Conservation (phyloP, 2,888 invertebrate genomes). For the Taenaris catops region DNA sequence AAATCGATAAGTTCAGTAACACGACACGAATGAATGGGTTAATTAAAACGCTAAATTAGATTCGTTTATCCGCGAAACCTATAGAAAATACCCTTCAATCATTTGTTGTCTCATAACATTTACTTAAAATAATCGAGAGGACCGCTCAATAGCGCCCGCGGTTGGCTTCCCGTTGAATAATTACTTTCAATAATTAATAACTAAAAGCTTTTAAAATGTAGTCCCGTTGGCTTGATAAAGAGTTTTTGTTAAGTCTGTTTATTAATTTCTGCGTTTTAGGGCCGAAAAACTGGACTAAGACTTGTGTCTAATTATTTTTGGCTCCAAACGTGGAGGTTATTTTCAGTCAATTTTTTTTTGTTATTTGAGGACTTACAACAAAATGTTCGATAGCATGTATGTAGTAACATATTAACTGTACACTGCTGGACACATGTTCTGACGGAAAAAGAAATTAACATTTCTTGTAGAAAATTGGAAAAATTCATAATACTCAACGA, state of each 20-base stretch:
- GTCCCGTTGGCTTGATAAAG: conserved; percentile 2
- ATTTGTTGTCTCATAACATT: conserved; percentile 52
- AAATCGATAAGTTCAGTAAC: conserved; percentile 68
- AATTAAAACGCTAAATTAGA: conserved; percentile 74
- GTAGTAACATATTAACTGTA: too few species aligned
- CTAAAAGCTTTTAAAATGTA: conserved; percentile 9
- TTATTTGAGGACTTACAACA: too few species aligned
- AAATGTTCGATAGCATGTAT: too few species aligned
- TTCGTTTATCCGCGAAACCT: conserved; percentile 68
- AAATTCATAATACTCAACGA: too few species aligned
- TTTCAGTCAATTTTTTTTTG: too few species aligned
- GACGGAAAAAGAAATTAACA: too few species aligned
- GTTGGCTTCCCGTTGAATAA: conserved; percentile 6
- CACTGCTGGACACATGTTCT: too few species aligned
- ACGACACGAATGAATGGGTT: conserved; percentile 64
- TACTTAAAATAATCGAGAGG: conserved; percentile 11
- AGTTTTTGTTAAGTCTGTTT: conserved; percentile 2
- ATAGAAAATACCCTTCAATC: conserved; percentile 59
- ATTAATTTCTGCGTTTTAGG: conserved; percentile 1
- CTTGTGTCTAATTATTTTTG: too few species aligned
- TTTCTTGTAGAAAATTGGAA: too few species aligned
- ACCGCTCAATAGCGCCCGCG: conserved; percentile 2
- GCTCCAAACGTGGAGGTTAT: too few species aligned
- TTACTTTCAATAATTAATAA: conserved; percentile 10
- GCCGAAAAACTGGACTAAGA: too few species aligned